A percentile compares a stretch with the other conserved stretches of the same genome.
phyloP scores from a whole-genome alignment of 2,888 invertebrate genomes.

The Congeria kusceri region DNA sequence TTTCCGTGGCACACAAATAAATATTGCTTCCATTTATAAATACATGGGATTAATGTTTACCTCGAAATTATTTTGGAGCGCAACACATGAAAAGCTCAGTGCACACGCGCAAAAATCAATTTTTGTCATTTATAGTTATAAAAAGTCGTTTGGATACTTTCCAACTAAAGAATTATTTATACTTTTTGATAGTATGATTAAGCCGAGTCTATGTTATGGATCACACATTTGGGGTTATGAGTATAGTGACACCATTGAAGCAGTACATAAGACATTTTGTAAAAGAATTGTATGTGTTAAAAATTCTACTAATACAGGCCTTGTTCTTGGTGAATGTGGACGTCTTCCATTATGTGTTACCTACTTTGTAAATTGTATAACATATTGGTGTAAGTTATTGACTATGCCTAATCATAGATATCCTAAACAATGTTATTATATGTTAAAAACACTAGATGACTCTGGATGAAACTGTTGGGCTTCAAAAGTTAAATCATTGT shows the following conservation, averaged over 20 bases:
- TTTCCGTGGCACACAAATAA: neutral
- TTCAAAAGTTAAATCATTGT: too few species aligned
- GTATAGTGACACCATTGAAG: slow-evolving; percentile 11
- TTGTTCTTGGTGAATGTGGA: too few species aligned
- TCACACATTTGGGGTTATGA: slow-evolving; percentile 18
- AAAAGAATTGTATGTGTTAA: neutral
- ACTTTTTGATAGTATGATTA: neutral
- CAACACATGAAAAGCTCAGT: neutral
- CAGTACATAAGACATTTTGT: slow-evolving; percentile 13
- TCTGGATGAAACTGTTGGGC: too few species aligned
- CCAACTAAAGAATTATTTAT: neutral
- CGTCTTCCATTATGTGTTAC: too few species aligned
- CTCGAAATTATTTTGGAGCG: neutral
- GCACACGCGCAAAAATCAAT: neutral
- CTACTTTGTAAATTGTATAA: too few species aligned
- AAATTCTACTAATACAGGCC: too few species aligned
- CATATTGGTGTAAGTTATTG: slow-evolving; percentile 10
- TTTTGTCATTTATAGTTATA: neutral
- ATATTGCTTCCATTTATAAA: neutral
- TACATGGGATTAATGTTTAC: neutral
- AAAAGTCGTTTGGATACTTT: neutral
- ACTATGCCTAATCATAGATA: slow-evolving; percentile 9
- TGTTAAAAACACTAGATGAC: slow-evolving; percentile 11
- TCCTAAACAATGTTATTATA: slow-evolving; percentile 3
- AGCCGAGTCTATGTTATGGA: slow-evolving; percentile 2